Base-by-base conservation (phyloP, 2,888 invertebrate genomes). In the Proisotoma minuta region DNA sequence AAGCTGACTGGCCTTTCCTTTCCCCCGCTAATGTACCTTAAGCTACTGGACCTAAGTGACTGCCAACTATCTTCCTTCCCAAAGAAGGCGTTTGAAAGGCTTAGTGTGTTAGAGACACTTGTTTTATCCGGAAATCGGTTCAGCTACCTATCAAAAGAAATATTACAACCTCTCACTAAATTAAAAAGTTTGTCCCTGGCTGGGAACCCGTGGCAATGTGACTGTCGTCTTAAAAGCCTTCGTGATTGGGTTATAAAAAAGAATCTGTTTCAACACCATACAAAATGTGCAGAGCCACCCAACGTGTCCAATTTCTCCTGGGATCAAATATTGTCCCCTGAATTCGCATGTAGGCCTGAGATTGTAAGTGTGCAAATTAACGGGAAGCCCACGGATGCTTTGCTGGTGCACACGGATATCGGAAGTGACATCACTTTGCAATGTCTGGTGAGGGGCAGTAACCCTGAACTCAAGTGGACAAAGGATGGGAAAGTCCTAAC, bases 131-230 rank as follows among this genome's bases (percentile, higher is more conserved):
- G 86, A 75, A 94, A 94, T 80, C 82, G 85, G 73, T 82, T 94
- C 68, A 85, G 86, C 57, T 84, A 84, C 74, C 77, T 89, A 40
- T 84, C 85, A 12, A 80, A 84, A 51, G 84, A 85, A 12, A 18
- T 57, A 23, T 28, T 69, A 62, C 81, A 86, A 77, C 87, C 87
- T 65, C 82, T 91, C 75, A 83, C 85, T 40, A 87, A 86, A 73
- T 81, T 93, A 63, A 91, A 91, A 78, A 88, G 89, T 1, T 81
- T 93, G 29, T 84, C 86, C 12, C 78, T 93, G 57, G 88, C 90
- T 69, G 88, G 88, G 28, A 94, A 94, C 78, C 91, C 89, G 3
- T 94, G 93, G 93, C 84, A 84, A 75, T 94, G 94, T 77, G 91
- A 94, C 77, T 94, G 94, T 78, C 84, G 87, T 69, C 78, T 94